These are phyloP conservation scores for Aphidius gifuensis DNA, from an alignment of 1,140 invertebrate species.

Conservation along the genomic window DNA sequence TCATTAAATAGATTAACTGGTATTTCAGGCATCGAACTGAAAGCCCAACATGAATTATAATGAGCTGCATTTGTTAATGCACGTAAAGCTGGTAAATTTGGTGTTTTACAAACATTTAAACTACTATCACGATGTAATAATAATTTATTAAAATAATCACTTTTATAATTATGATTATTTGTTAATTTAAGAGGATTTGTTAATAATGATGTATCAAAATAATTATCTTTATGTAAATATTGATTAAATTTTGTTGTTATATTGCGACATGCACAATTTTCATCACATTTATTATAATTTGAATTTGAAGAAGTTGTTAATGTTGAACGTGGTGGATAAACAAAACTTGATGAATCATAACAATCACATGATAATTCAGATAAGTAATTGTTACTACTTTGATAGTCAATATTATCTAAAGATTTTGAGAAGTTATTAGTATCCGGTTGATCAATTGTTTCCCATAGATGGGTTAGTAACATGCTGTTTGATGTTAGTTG, in stretches of 20 bases:
- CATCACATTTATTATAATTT: background rate
- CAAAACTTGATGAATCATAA: slow-evolving; percentile 13
- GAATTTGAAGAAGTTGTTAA: slow-evolving; percentile 7
- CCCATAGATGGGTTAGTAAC: slow-evolving; percentile 38
- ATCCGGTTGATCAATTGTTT: slow-evolving; percentile 25
- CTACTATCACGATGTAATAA: slow-evolving; percentile 19
- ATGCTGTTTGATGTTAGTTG: slow-evolving; percentile 47
- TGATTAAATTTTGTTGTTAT: background rate
- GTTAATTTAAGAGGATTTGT: slow-evolving; percentile 29
- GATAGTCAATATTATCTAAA: slow-evolving; percentile 10
- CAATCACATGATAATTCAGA: slow-evolving; percentile 32
- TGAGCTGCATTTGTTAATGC: slow-evolving; percentile 36
- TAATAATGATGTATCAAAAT: slow-evolving; percentile 18
- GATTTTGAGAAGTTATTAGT: slow-evolving; percentile 19
- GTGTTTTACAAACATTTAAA: slow-evolving; percentile 29
- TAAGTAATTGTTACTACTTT: slow-evolving; percentile 34
- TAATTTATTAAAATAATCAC: slow-evolving; percentile 35
- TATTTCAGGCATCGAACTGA: slow-evolving; percentile 50
- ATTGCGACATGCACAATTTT: slow-evolving; percentile 6
- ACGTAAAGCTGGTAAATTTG: slow-evolving; percentile 28
- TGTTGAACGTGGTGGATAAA: slow-evolving; percentile 12
- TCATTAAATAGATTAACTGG: slow-evolving; percentile 46
- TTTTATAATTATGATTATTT: slow-evolving; percentile 27
- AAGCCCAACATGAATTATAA: slow-evolving; percentile 50
- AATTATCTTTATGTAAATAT: slow-evolving; percentile 6